Evolutionary conservation across 37 sponge, comb jelly and placozoan genomes (phyloP), one percentile per base, ranked within the genome.

Genomic region (Beroe ovata): DNA sequence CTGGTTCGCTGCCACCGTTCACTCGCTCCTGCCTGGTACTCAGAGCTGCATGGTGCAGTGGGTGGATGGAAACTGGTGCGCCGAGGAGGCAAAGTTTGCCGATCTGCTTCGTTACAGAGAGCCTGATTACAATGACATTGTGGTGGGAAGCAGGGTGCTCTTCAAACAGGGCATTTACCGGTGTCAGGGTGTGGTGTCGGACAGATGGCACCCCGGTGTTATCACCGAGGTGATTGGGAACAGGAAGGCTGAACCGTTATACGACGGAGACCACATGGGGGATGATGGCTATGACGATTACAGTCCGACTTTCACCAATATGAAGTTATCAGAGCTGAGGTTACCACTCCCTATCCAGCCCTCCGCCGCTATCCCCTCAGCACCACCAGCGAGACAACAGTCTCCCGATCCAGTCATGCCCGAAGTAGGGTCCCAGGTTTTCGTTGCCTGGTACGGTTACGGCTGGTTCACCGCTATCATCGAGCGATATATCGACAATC

Each of bases 401-500:
- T 47, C 54, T 47, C 54, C 54, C 11, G 11, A 6, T 11, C 54
- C 54, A 47, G 40, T 11, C 47, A 39, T 58, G 23, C 63, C 63
- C 6, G 21, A 26, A 25, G 21, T 16, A 25, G 84, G 84, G 14
- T 42, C 38, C 58, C 25, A 8, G 0, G 84, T 35, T 2, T 77
- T 42, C 40, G 84, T 77, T 29, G 25, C 25, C 58, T 77, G 84
- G 84, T 4, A 0, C 25, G 84, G 84, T 2, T 40, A 42, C 3
- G 84, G 84, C n/a, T 77, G 84, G 84, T 77, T 42, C 23, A 77
- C 84, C 18, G 84, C 84, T 4, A 77, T 29, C 28, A 77, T 77
- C 1, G 28, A 22, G 25, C 25, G 21, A 8, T 77, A 23, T 29
- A 8, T 77, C 36, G 47, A 0, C 22, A 23, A 62, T 4, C 2